These are phyloP conservation scores for Pocillopora damicornis DNA, from an alignment of 64 coral and sea anemone species.

Conservation along the genomic window DNA sequence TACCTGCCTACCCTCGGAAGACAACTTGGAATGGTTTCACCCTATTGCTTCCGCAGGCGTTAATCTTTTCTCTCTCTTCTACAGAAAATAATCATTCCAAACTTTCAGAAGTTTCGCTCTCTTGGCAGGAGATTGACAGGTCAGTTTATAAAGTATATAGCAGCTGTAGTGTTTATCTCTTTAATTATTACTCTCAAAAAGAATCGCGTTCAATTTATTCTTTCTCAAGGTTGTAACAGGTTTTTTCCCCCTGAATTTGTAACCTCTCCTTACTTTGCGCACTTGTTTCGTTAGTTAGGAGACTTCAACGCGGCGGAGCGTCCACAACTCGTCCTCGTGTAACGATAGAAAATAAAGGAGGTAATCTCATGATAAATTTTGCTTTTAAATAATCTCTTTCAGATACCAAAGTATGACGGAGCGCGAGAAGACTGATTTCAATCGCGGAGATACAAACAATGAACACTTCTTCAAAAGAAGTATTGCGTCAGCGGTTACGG, in stretches of 20 bases:
- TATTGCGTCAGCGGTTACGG: conserved; percentile 46
- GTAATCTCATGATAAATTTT: too few relatives aligned
- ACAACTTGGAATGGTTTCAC: too few relatives aligned
- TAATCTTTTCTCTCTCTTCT: not conserved
- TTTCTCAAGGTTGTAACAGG: too few relatives aligned
- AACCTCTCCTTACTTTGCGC: too few relatives aligned
- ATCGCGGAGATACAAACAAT: conserved; percentile 94
- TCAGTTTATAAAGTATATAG: not conserved
- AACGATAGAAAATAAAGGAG: too few relatives aligned
- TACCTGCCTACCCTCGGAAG: too few relatives aligned
- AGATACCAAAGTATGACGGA: conserved; percentile 91
- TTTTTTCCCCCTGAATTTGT: too few relatives aligned
- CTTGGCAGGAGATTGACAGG: conserved; percentile 89
- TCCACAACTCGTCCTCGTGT: too few relatives aligned
- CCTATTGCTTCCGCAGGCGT: not conserved
- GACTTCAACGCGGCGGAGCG: too few relatives aligned
- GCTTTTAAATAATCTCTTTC: not conserved
- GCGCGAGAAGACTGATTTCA: conserved; percentile 90
- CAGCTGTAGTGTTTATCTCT: not conserved
- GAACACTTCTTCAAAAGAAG: conserved; percentile 85
- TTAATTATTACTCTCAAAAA: too few relatives aligned
- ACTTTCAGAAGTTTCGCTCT: conserved; percentile 44
- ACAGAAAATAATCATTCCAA: conserved; percentile 10
- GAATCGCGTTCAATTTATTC: too few relatives aligned
- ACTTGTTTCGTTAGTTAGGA: too few relatives aligned